Percentiles rank a stretch among this genome's conserved stretches.
These are phyloP conservation scores for Aphis gossypii DNA, from an alignment of 1,140 invertebrate genomes.

Conservation along the genomic window DNA sequence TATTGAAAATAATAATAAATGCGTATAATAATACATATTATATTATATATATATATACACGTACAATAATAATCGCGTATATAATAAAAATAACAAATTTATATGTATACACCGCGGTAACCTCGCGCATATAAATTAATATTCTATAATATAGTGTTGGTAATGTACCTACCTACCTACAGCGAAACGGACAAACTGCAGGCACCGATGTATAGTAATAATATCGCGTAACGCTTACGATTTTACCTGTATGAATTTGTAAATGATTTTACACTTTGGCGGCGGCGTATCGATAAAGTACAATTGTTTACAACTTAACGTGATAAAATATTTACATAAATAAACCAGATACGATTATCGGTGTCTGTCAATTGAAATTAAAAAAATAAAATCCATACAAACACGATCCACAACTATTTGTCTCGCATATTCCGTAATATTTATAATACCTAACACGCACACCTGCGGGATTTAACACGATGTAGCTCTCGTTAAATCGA, in stretches of 20 bases:
- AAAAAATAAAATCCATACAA: background rate
- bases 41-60: background rate
- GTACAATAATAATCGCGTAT: background rate
- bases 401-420: background rate
- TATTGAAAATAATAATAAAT: conserved; percentile 29
- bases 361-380: background rate
- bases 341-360: background rate
- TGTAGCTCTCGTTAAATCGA: background rate
- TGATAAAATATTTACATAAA: background rate
- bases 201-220: conserved; percentile 19
- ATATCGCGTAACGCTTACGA: background rate
- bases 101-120: background rate
- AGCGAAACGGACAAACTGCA: background rate
- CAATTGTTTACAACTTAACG: background rate
- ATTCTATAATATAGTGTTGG: background rate
- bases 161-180: background rate
- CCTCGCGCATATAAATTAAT: background rate
- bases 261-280: background rate
- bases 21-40: background rate
- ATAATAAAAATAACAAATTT: conserved; percentile 13
- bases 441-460: background rate
- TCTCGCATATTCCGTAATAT: background rate
- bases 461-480: background rate
- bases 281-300: background rate
- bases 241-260: background rate